These are phyloP conservation scores for Asobara japonica DNA, from an alignment of 1,140 invertebrate genomes.

Conservation along the genomic window DNA sequence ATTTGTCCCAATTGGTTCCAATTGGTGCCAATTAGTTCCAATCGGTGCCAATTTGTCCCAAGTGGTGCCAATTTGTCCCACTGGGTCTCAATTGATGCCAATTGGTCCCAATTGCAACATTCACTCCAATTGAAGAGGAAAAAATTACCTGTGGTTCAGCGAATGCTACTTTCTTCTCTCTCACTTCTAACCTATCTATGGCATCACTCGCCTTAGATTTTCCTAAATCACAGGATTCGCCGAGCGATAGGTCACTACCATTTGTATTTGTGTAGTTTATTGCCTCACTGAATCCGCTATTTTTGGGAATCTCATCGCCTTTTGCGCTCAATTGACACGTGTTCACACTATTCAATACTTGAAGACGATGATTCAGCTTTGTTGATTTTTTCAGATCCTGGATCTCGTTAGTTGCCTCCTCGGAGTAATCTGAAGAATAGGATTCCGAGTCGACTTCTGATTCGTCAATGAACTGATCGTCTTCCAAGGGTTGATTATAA, in stretches of 20 bases:
- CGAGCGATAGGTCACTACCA: not conserved
- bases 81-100: too few relatives aligned
- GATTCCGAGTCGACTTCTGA: constrained; percentile 39
- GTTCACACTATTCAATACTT: constrained; percentile 27
- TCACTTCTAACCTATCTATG: constrained; percentile 17
- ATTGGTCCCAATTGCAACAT: too few relatives aligned
- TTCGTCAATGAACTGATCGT: constrained; percentile 43
- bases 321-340: constrained; percentile 11
- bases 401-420: constrained; percentile 32
- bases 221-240: not conserved
- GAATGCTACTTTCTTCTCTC: constrained; percentile 36
- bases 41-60: too few relatives aligned
- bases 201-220: not conserved
- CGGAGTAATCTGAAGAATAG: constrained; percentile 32
- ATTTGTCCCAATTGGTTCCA: too few relatives aligned
- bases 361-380: constrained; percentile 30
- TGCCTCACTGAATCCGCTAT: not conserved
- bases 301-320: not conserved
- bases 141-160: constrained; percentile 38
- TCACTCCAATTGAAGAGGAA: too few relatives aligned
- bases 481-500: constrained; percentile 41
- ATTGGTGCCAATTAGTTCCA: too few relatives aligned
- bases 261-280: constrained; percentile 17
- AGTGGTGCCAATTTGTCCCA: too few relatives aligned
- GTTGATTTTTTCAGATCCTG: constrained; percentile 32